Evolutionary conservation across 2,888 invertebrate species (phyloP).

Genomic region (Peribatodes rhomboidaria): DNA sequence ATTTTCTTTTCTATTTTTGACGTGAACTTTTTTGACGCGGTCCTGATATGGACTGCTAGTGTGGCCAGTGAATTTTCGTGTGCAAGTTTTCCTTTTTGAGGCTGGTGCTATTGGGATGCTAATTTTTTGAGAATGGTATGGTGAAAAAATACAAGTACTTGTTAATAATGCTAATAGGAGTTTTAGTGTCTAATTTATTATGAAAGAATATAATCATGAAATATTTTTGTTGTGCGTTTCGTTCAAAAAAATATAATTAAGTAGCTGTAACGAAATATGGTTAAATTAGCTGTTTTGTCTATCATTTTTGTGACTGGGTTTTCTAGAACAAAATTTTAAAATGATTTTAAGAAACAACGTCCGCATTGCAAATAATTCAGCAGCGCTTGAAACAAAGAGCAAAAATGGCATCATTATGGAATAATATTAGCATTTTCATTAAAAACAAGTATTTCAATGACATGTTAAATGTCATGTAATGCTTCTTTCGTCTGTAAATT

Average conservation of each 20-base stretch:
- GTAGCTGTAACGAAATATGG: neutral
- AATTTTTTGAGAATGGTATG: slow-evolving; percentile 51
- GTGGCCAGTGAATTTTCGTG: slow-evolving; percentile 52
- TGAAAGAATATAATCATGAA: no score
- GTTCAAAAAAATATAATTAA: neutral
- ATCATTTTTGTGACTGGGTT: neutral
- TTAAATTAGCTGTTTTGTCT: neutral
- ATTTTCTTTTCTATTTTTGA: slow-evolving; percentile 28
- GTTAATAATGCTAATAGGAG: neutral
- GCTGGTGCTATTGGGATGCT: slow-evolving; percentile 52
- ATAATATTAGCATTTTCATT: slow-evolving; percentile 32
- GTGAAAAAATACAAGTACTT: slow-evolving; percentile 13
- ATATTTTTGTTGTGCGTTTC: neutral
- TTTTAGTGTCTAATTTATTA: neutral
- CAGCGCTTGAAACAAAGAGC: slow-evolving; percentile 24
- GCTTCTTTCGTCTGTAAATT: slow-evolving; percentile 24
- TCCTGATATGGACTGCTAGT: slow-evolving; percentile 44
- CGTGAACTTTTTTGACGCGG: slow-evolving; percentile 14
- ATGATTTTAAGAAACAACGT: slow-evolving; percentile 12
- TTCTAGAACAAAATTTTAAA: slow-evolving; percentile 11
- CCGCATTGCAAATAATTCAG: neutral
- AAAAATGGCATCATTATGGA: slow-evolving; percentile 30
- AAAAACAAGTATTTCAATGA: slow-evolving; percentile 41
- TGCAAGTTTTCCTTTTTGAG: slow-evolving; percentile 59
- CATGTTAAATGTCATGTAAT: slow-evolving; percentile 38